A percentile compares a stretch with the other conserved stretches of the same genome.
phyloP scores from a whole-genome alignment of 2,888 invertebrate species.

The Argyra leucocephala region DNA sequence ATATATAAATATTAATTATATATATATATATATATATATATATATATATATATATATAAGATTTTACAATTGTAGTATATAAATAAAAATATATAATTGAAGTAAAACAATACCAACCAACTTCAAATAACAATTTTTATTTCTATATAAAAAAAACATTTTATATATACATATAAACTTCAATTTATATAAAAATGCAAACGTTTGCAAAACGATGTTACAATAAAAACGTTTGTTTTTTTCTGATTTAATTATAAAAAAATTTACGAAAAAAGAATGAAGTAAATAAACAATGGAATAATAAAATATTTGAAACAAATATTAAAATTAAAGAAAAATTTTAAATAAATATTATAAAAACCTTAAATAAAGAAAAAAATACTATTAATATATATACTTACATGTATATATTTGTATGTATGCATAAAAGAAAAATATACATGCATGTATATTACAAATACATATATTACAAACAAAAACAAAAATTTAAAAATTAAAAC shows the following conservation, averaged over 20 bases:
- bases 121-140: too few species aligned
- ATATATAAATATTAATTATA: not conserved
- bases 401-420: not conserved
- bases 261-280: not conserved
- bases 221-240: slow-evolving; percentile 5
- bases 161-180: not conserved
- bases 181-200: not conserved
- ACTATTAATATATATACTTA: not conserved
- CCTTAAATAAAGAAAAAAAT: slow-evolving; percentile 4
- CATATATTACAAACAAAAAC: not conserved
- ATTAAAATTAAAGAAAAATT: not conserved
- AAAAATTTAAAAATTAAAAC: slow-evolving; percentile 16
- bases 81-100: too few species aligned
- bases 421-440: not conserved
- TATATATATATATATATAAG: not conserved
- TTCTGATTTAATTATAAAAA: not conserved
- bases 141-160: not conserved
- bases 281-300: not conserved
- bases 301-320: slow-evolving; percentile 13
- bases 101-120: too few species aligned
- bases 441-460: not conserved
- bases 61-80: not conserved
- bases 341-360: not conserved
- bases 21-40: slow-evolving; percentile 8
- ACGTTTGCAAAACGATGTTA: not conserved